Evolutionary conservation across 1,140 invertebrate genomes (phyloP), one percentile per base, ranked within the genome.

Genomic region (Formica selysi): DNA sequence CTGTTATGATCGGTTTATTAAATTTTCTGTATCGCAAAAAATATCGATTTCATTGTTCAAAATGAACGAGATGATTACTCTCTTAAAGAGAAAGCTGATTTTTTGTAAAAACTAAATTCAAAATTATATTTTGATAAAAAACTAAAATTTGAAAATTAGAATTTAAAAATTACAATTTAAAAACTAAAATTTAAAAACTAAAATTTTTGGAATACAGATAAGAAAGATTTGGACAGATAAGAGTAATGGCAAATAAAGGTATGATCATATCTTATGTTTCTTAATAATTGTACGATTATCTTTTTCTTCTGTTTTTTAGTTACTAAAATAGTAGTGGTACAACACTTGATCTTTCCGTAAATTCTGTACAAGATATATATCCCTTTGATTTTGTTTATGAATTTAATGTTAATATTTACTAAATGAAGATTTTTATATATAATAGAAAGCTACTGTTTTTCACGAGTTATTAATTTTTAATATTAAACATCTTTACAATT

Each of bases 1-100:
- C 41, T 36, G n/a, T 16, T 41, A 41, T 62, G 4, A 36, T 62
- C 4, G 5, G 16, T 61, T 61, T 76, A 76, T 76, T 76, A 76
- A 16, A 76, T 13, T 62, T 76, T 2, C 10, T 22, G 2, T 73
- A 19, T 73, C 29, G 3, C 4, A 48, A 16, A 48, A 48, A 16
- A 2, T 48, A 2, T 62, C 22, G 13, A 76, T 76, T 76, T 2
- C 4, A 26, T 1, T 36, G 22, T 62, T 76, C 26, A 41, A 62
- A 64, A 62, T 41, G 41, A 19, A 51, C n/a, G 6, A 61, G 38
- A 57, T n/a, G 7, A 26, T 76, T 36, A 59, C 10, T 59, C 16
- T 7, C 19, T 10, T 51, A 5, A 13, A 8, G 7, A 44, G 41
- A 11, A 48, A 51, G 4, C 2, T 1, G 16, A n/a, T 54, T 48